These are phyloP conservation scores for Athene cunicularia DNA, from an alignment of 2,113 vertebrate species.

Conservation along the genomic window DNA sequence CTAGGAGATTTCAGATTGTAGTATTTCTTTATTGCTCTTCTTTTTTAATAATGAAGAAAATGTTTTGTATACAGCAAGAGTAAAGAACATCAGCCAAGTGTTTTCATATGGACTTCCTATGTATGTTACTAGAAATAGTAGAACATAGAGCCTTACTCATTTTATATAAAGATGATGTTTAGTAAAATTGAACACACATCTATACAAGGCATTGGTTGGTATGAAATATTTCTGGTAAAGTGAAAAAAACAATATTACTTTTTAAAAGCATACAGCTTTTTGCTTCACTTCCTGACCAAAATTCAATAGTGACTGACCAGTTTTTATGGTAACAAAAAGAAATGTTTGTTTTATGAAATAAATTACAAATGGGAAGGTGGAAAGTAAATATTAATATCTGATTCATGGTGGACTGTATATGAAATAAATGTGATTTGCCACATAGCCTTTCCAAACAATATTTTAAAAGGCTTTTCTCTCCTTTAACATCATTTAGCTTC, in stretches of 20 bases:
- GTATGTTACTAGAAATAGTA: not conserved
- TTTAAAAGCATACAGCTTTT: not conserved
- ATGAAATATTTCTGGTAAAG: not conserved
- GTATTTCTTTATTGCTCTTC: not conserved
- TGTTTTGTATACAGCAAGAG: not conserved
- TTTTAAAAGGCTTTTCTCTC: not conserved
- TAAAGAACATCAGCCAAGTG: not conserved
- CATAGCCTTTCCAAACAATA: not conserved
- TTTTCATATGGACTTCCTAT: not conserved
- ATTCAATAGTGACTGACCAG: not conserved
- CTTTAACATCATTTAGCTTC: not conserved
- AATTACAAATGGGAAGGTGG: not conserved
- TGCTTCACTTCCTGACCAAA: not conserved
- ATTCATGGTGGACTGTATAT: not conserved
- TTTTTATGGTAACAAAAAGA: not conserved
- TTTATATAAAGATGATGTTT: not conserved
- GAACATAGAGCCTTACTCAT: not conserved
- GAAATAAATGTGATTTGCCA: conserved; percentile 6
- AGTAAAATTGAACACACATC: not conserved
- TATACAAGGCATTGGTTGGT: not conserved
- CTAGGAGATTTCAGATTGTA: not conserved
- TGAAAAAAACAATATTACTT: not conserved
- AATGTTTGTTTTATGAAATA: not conserved
- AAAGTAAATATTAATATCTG: conserved; percentile 2
- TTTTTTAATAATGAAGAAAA: not conserved